Base-by-base conservation (phyloP, 2,113 vertebrate genomes). In the Hemibates koningsi region DNA sequence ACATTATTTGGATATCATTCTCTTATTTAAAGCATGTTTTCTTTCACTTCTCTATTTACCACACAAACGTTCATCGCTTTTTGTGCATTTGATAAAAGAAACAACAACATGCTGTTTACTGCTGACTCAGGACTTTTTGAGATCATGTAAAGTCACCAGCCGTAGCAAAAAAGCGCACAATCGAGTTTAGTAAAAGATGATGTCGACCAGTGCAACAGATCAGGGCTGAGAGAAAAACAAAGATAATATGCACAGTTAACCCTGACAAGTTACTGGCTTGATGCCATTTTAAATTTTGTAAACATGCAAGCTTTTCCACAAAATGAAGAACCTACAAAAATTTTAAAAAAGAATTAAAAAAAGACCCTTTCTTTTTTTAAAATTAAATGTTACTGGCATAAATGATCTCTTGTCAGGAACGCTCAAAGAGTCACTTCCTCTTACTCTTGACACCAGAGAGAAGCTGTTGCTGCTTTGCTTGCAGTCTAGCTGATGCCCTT, bases 381-480 rank as follows among this genome's bases (percentile, higher is more conserved):
- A 43, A 29, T 21, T 6, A 27, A 43, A 59, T 9, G n/a, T 90
- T 90, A 84, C 92, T 83, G 88, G 57, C 85, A 91, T 19, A 19
- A 11, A 3, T 2, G 1, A 5, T 5, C 12, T 11, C 19, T 66
- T 91, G 83, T 56, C 90, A 86, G 83, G 16, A 94, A 92, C 2
- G 21, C 9, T 34, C 12, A 38, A 78, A 52, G 73, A 68, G 36
- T 54, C 24, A 68, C 79, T 94, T 94, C 93, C 71, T 59, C n/a
- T 89, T 85, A 56, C 4, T 32, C 5, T 48, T 41, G 13, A 10
- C 4, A 14, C 32, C 1, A 9, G 4, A 81, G 3, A 32, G 6
- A 89, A 57, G 43, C 41, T 50, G 71, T 36, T 83, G 43, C 45
- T 83, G 86, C 82, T 87, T 53, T 10, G 59, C 48, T 90, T 89